These are phyloP conservation scores for Latheticus oryzae DNA, from an alignment of 2,888 invertebrate genomes.

Conservation along the genomic window DNA sequence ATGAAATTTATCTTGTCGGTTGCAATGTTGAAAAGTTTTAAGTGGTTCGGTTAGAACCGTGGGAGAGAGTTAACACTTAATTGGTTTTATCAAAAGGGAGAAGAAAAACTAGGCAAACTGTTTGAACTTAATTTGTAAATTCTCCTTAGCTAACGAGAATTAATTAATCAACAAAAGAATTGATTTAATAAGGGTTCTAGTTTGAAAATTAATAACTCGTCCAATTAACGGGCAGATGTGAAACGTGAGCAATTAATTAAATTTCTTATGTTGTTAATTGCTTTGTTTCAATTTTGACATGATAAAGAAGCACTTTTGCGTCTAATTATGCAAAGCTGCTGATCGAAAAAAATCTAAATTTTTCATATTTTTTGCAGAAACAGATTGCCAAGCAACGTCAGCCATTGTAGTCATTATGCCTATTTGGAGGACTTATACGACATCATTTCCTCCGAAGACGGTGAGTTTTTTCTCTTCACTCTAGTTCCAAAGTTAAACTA, in stretches of 20 bases:
- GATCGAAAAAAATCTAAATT: slow-evolving; percentile 11
- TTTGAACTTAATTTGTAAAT: slow-evolving; percentile 35
- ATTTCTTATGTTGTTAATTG: slow-evolving; percentile 19
- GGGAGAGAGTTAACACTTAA: slow-evolving; percentile 25
- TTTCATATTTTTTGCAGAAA: slow-evolving; percentile 71
- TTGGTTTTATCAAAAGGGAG: slow-evolving; percentile 12
- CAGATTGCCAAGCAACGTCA: slow-evolving; percentile 73
- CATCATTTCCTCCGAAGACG: slow-evolving; percentile 72
- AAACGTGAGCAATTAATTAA: slow-evolving; percentile 36
- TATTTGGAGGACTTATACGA: slow-evolving; percentile 81
- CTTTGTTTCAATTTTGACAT: slow-evolving; percentile 7
- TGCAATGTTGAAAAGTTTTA: slow-evolving; percentile 10
- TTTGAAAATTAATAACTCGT: slow-evolving; percentile 34
- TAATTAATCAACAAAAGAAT: slow-evolving; percentile 35
- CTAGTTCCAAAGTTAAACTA: slow-evolving; percentile 19
- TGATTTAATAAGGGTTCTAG: slow-evolving; percentile 28
- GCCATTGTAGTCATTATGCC: slow-evolving; percentile 75
- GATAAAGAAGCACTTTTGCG: too few relatives aligned
- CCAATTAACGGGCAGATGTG: slow-evolving; percentile 32
- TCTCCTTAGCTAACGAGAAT: slow-evolving; percentile 13
- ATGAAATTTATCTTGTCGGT: slow-evolving; percentile 11
- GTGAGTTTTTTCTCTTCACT: slow-evolving; percentile 65
- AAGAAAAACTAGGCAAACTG: slow-evolving; percentile 17
- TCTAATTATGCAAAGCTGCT: neutral
- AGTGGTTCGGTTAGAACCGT: neutral